A percentile compares a stretch with the other conserved stretches of the same genome.
phyloP scores from a whole-genome alignment of 2,888 invertebrate species.

The Drosophila fungiperda region DNA sequence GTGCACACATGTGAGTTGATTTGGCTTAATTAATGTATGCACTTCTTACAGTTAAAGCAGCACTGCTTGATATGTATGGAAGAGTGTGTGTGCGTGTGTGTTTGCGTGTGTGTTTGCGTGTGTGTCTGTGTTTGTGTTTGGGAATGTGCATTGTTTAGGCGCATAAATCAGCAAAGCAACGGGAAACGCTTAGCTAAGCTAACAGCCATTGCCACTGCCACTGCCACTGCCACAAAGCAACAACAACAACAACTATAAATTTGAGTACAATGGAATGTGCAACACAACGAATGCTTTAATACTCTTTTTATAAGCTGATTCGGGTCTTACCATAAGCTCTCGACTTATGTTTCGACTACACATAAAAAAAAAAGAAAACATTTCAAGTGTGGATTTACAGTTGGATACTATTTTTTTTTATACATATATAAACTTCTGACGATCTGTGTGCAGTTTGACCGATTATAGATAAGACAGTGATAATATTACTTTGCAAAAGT shows the following conservation, averaged over 20 bases:
- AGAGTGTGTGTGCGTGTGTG: background rate
- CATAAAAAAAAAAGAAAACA: background rate
- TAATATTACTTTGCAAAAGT: background rate
- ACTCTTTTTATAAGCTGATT: conserved; percentile 19
- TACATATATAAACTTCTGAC: too few relatives aligned
- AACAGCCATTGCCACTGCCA: conserved; percentile 43
- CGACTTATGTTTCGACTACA: background rate
- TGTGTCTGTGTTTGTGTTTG: background rate
- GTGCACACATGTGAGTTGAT: conserved; percentile 28
- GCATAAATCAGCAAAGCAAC: conserved; percentile 68
- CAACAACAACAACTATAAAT: conserved; percentile 52
- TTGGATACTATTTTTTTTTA: background rate
- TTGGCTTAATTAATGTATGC: conserved; percentile 71
- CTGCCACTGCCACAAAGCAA: conserved; percentile 32
- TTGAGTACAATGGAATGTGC: conserved; percentile 6
- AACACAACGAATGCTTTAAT: conserved; percentile 24
- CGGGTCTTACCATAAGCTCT: background rate
- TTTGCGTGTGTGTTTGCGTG: background rate
- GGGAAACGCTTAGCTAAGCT: conserved; percentile 77
- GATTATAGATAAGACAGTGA: background rate
- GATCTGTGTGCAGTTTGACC: too few relatives aligned
- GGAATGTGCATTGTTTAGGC: conserved; percentile 29
- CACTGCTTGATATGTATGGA: conserved; percentile 36
- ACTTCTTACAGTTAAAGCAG: conserved; percentile 68
- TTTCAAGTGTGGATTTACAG: background rate